Percentiles rank a stretch among this genome's conserved stretches.
These are phyloP conservation scores for Ciconia stormi DNA, from an alignment of 2,113 vertebrate genomes.

Conservation along the genomic window DNA sequence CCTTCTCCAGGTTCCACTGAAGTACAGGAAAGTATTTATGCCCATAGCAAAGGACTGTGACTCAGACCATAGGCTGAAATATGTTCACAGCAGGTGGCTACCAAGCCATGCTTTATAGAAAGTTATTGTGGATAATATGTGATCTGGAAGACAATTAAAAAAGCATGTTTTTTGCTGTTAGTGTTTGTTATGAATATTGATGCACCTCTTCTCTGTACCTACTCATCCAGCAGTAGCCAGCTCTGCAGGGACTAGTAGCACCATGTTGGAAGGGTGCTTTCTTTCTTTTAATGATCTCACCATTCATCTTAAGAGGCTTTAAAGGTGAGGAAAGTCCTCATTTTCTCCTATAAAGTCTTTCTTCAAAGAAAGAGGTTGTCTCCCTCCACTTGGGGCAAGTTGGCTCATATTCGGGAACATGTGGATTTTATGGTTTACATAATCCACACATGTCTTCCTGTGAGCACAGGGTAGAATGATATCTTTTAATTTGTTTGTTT, in stretches of 20 bases:
- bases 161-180: neutral
- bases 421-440: slow-evolving; percentile 1
- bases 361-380: neutral
- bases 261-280: neutral
- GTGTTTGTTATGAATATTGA: neutral
- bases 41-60: neutral
- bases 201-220: neutral
- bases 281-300: neutral
- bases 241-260: neutral
- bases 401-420: neutral
- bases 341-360: neutral
- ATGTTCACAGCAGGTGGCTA: neutral
- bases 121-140: neutral
- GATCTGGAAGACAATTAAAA: neutral
- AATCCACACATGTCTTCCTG: neutral
- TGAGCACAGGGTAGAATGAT: neutral
- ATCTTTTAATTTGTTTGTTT: slow-evolving; percentile 19
- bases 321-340: neutral
- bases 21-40: neutral
- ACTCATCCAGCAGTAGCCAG: neutral
- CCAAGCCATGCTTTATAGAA: neutral
- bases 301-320: neutral
- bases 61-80: neutral
- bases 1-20: neutral
- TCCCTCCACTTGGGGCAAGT: neutral